Evolutionary conservation across 2,797 vertebrate genomes (phyloP).

Genomic region (Rachycentron canadum): DNA sequence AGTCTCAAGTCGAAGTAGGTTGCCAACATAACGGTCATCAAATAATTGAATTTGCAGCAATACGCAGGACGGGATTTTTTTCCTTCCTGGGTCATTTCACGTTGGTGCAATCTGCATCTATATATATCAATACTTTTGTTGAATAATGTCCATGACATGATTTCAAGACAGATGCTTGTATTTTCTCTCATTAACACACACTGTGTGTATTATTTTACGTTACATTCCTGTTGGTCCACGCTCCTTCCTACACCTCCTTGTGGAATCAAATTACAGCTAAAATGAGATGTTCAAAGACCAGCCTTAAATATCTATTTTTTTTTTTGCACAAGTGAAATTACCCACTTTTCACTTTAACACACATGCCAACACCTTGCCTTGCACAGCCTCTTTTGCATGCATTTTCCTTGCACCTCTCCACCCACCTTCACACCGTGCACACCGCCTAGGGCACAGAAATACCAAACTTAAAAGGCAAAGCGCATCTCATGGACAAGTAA

Average conservation of each 20-base stretch:
- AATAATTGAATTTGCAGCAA: conserved; percentile 11
- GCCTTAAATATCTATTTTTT: background rate
- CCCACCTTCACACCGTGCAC: background rate
- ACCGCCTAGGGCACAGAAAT: background rate
- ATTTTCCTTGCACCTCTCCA: background rate
- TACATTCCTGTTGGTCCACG: background rate
- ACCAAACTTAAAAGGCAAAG: conserved; percentile 16
- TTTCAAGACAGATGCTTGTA: background rate
- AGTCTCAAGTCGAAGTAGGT: conserved; percentile 57
- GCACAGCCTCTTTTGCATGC: background rate
- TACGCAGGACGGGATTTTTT: conserved; percentile 10
- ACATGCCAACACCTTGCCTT: background rate
- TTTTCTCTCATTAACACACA: background rate
- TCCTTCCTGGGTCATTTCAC: conserved; percentile 31
- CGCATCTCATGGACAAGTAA: background rate
- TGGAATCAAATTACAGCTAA: background rate
- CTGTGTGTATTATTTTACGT: background rate
- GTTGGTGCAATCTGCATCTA: background rate
- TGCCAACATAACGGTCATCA: conserved; percentile 47
- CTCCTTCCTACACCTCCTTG: background rate
- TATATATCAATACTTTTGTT: background rate
- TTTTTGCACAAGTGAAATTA: background rate
- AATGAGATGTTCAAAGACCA: background rate
- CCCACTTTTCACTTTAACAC: background rate
- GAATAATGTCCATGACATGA: background rate